Conservation (phyloP, 2,113 vertebrate genomes). For the Vanacampus margaritifer region DNA sequence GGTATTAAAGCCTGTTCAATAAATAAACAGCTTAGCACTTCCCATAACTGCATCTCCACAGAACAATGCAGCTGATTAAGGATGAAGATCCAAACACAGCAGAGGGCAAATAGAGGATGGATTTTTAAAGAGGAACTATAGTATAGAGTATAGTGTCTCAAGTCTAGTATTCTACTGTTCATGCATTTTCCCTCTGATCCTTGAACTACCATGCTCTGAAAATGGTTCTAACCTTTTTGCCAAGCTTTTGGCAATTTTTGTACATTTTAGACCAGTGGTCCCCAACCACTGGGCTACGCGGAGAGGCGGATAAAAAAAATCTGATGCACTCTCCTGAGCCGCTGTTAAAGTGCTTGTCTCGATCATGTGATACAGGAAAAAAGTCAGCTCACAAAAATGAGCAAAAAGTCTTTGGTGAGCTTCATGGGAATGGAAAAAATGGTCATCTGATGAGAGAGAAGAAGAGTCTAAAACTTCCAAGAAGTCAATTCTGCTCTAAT, state of each 20-base stretch:
- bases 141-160: slow-evolving; percentile 28
- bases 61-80: slow-evolving; percentile 66
- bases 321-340: neutral
- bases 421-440: neutral
- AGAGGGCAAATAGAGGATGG: slow-evolving; percentile 57
- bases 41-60: slow-evolving; percentile 54
- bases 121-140: slow-evolving; percentile 43
- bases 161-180: slow-evolving; percentile 35
- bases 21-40: slow-evolving; percentile 72
- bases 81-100: slow-evolving; percentile 60
- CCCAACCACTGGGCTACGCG: neutral
- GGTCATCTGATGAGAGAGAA: neutral
- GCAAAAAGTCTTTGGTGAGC: neutral
- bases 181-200: slow-evolving; percentile 35
- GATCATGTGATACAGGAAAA: neutral
- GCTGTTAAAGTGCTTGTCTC: neutral
- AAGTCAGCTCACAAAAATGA: neutral
- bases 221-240: slow-evolving; percentile 41
- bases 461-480: too few species aligned
- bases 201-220: slow-evolving; percentile 41
- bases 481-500: too few species aligned
- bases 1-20: slow-evolving; percentile 68
- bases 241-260: slow-evolving; percentile 57
- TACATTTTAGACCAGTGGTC: slow-evolving; percentile 41
- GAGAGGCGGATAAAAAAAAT: neutral